Conservation (phyloP, 2,888 invertebrate genomes). For the Thumatha senex region DNA sequence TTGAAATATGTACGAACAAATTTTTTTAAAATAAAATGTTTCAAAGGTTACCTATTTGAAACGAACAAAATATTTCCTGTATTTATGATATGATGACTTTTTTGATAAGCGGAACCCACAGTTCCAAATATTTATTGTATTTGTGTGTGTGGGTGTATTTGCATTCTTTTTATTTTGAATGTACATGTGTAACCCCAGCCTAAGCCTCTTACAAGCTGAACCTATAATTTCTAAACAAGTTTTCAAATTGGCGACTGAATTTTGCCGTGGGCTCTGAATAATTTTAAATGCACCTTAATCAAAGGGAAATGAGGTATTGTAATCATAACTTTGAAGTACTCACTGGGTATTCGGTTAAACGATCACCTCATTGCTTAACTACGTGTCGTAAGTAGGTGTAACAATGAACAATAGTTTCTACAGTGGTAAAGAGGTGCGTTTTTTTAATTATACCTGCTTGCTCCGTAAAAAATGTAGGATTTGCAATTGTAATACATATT, state of each 20-base stretch:
- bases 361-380: slow-evolving; percentile 15
- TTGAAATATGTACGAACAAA: too few relatives aligned
- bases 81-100: too few relatives aligned
- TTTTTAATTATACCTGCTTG: too few relatives aligned
- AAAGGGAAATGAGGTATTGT: slow-evolving; percentile 76
- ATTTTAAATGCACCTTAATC: slow-evolving; percentile 74
- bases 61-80: too few relatives aligned
- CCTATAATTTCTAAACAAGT: slow-evolving; percentile 83
- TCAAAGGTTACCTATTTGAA: too few relatives aligned
- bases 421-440: too few relatives aligned
- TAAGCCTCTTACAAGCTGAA: slow-evolving; percentile 62
- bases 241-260: slow-evolving; percentile 77
- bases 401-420: too few relatives aligned
- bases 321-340: slow-evolving; percentile 61
- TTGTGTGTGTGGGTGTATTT: slow-evolving; percentile 21
- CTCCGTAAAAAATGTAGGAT: too few relatives aligned
- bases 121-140: not conserved
- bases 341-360: slow-evolving; percentile 31
- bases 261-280: slow-evolving; percentile 63
- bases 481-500: too few relatives aligned
- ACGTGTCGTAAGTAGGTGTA: not conserved
- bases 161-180: slow-evolving; percentile 28
- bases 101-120: not conserved
- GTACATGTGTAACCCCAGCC: slow-evolving; percentile 41
- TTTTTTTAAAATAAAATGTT: too few relatives aligned